Conservation (phyloP, 2,888 invertebrate species). For the Lathronympha strigana region DNA sequence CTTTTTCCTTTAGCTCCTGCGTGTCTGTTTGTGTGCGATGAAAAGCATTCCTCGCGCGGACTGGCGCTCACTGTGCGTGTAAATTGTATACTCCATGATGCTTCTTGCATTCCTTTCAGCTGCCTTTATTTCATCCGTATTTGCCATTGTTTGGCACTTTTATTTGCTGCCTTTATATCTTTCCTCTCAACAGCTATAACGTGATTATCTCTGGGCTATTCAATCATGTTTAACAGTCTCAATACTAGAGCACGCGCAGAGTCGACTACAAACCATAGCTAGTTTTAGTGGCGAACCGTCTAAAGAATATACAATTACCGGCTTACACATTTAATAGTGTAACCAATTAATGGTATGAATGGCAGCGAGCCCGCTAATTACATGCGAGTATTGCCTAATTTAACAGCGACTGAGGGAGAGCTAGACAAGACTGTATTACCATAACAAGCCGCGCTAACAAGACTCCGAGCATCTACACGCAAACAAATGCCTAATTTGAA, state of each 20-base stretch:
- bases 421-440: slow-evolving; percentile 57
- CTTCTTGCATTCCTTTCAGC: slow-evolving; percentile 55
- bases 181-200: slow-evolving; percentile 14
- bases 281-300: slow-evolving; percentile 47
- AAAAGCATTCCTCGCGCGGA: slow-evolving; percentile 66
- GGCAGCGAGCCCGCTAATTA: slow-evolving; percentile 54
- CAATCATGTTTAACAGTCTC: neutral
- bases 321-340: slow-evolving; percentile 47
- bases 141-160: slow-evolving; percentile 58
- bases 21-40: slow-evolving; percentile 65
- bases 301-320: slow-evolving; percentile 51
- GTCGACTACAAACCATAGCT: slow-evolving; percentile 33
- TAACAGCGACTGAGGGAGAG: slow-evolving; percentile 46
- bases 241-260: neutral
- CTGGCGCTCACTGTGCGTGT: slow-evolving; percentile 73
- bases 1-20: slow-evolving; percentile 67
- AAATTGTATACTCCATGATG: slow-evolving; percentile 71
- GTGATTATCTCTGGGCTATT: slow-evolving; percentile 13
- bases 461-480: slow-evolving; percentile 48
- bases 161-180: slow-evolving; percentile 41
- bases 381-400: slow-evolving; percentile 44
- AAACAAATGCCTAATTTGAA: slow-evolving; percentile 62
- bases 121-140: slow-evolving; percentile 60
- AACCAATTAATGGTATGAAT: slow-evolving; percentile 55
- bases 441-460: slow-evolving; percentile 69